Evolutionary conservation across 2,888 invertebrate species (phyloP), one percentile per base, ranked within the genome.

Genomic region (Boloria euphrosyne): DNA sequence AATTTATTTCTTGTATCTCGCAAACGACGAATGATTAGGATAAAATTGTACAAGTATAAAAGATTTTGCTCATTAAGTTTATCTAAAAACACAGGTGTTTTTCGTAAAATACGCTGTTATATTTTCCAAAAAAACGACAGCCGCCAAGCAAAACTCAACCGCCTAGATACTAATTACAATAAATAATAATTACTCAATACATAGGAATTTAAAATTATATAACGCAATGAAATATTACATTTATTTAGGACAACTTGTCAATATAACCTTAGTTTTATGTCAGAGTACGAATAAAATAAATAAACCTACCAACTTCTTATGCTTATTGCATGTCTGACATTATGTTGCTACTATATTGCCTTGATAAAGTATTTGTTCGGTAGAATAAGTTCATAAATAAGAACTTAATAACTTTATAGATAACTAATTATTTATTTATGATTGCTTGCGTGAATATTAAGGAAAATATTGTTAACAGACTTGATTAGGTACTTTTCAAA

Each of bases 161-260:
- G 31, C 31, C 31, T 7, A 38, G 10, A 10, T 38, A 10, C 31
- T 38, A 38, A 38, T 38, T 38, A 1, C 4, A 54, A 38, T 31
- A 54, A 22, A 44, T 55, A 55, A 55, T 55, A 44, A 14, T 44
- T n/a, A 18, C 14, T 44, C 4, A 44, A 18, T 22, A n/a, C 16
- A 13, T 5, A 47, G 2, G 22, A 16, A 47, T 43, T 18, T 55
- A n/a, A 27, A 7, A 57, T 10, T 18, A 50, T 7, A 17, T 57
- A 50, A 46, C 27, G 50, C 57, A 51, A 52, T 27, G 27, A n/a
- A 17, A 50, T 52, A 50, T 63, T 51, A 22, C 49, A 46, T 44
- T 58, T 47, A 58, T 58, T 58, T 64, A 17, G 50, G 53, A 38
- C 60, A 66, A 69, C 63, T 49, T 51, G 60, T 59, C 60, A 60